These are phyloP conservation scores for Heliopora coerulea DNA, from an alignment of 92 coral and sea anemone species.

Conservation along the genomic window DNA sequence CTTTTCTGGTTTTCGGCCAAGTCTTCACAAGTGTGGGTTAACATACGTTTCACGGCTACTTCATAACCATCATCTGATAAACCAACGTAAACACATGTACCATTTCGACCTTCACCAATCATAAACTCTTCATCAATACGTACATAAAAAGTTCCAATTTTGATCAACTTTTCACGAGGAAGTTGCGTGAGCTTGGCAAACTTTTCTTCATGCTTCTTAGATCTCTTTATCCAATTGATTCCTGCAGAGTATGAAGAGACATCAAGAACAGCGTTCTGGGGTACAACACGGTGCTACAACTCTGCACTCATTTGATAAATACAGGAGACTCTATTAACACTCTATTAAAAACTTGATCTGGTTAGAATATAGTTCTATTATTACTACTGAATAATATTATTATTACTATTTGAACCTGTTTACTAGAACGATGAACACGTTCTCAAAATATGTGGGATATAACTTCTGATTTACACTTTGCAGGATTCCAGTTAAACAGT, in stretches of 20 bases:
- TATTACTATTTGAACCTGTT: too few relatives aligned
- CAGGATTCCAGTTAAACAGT: too few relatives aligned
- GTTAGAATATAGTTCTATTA: too few relatives aligned
- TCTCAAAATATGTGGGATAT: too few relatives aligned
- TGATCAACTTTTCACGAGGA: background rate
- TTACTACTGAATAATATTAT: too few relatives aligned
- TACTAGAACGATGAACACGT: too few relatives aligned
- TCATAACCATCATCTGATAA: constrained; percentile 16
- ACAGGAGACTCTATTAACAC: too few relatives aligned
- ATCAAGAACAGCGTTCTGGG: too few relatives aligned
- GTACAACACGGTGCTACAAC: too few relatives aligned
- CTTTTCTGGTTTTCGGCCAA: constrained; percentile 20
- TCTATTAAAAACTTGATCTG: too few relatives aligned
- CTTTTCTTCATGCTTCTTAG: constrained; percentile 10
- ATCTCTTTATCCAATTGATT: background rate
- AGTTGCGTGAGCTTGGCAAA: background rate
- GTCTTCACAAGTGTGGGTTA: constrained; percentile 18
- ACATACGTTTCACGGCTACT: constrained; percentile 34
- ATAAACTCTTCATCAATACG: constrained; percentile 3
- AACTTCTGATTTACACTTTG: too few relatives aligned
- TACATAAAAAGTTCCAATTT: background rate
- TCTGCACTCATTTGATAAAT: too few relatives aligned
- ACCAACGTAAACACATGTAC: constrained; percentile 26
- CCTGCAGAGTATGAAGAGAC: background rate
- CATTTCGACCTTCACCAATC: background rate